Conservation (phyloP, 2,888 invertebrate species). For the Epirrhoe tristata region DNA sequence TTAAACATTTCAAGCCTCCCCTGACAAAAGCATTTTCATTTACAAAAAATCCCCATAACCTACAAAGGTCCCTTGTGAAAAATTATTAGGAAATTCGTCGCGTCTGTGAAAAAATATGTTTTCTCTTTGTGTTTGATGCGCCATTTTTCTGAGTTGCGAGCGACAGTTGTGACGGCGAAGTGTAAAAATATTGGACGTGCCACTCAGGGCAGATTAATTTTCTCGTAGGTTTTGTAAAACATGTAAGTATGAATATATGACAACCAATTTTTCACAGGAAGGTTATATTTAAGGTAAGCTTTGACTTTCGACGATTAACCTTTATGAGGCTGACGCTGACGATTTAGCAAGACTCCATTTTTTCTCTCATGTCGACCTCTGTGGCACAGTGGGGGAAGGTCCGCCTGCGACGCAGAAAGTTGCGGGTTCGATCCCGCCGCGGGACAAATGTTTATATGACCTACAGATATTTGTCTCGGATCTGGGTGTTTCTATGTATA, state of each 20-base stretch:
- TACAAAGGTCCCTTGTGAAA: slow-evolving; percentile 64
- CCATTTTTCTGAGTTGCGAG: slow-evolving; percentile 60
- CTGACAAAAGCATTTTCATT: slow-evolving; percentile 50
- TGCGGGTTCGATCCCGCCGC: too few species aligned
- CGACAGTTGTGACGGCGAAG: slow-evolving; percentile 46
- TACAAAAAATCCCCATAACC: slow-evolving; percentile 55
- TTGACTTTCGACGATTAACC: too few species aligned
- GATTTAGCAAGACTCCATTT: too few species aligned
- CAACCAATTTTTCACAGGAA: background rate
- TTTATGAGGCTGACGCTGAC: too few species aligned
- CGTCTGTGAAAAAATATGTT: slow-evolving; percentile 60
- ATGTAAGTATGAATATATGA: slow-evolving; percentile 1
- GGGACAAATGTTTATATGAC: too few species aligned
- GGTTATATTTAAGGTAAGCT: too few species aligned
- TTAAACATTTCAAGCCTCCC: slow-evolving; percentile 37
- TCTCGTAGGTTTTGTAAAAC: slow-evolving; percentile 17
- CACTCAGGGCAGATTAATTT: slow-evolving; percentile 32
- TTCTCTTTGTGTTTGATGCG: slow-evolving; percentile 63
- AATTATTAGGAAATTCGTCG: slow-evolving; percentile 59
- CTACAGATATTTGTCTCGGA: too few species aligned
- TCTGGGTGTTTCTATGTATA: too few species aligned
- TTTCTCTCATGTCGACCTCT: too few species aligned
- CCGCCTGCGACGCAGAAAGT: too few species aligned
- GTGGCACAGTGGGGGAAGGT: too few species aligned
- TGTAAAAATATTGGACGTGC: slow-evolving; percentile 39